A percentile compares a stretch with the other conserved stretches of the same genome.
phyloP scores from a whole-genome alignment of 2,888 invertebrate genomes.

The Noctua comes region DNA sequence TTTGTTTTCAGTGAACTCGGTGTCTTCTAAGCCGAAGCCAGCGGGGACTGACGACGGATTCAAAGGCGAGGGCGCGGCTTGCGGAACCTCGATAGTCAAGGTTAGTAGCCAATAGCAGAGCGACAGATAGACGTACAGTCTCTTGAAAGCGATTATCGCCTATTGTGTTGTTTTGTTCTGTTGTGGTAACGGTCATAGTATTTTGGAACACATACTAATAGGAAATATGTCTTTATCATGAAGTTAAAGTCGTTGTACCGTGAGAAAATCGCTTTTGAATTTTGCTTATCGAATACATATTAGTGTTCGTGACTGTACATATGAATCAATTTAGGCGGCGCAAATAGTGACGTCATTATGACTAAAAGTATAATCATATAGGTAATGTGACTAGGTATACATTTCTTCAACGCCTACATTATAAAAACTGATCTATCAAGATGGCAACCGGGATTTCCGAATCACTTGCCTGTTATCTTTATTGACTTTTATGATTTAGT shows the following conservation, averaged over 20 bases:
- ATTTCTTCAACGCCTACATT: conserved; percentile 1
- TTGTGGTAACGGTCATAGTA: not conserved
- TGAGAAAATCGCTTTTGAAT: not conserved
- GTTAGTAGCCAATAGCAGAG: conserved; percentile 70
- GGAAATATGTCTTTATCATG: not conserved
- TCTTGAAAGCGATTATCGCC: not conserved
- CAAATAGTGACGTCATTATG: not conserved
- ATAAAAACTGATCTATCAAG: conserved; percentile 1
- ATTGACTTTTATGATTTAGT: conserved; percentile 40
- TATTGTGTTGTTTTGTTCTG: not conserved
- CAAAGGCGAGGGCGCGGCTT: conserved; percentile 92
- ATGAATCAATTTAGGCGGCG: not conserved
- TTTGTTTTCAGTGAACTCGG: conserved; percentile 79
- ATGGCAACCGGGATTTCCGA: conserved; percentile 35
- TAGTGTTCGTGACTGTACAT: not conserved
- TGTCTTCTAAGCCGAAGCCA: conserved; percentile 88
- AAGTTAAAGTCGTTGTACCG: not conserved
- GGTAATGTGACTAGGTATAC: not conserved
- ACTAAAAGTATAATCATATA: not conserved
- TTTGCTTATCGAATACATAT: not conserved
- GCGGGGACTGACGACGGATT: conserved; percentile 93
- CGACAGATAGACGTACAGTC: not conserved
- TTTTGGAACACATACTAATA: not conserved
- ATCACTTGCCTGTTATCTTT: conserved; percentile 35
- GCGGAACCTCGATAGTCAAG: conserved; percentile 89